Percentiles rank a stretch among this genome's conserved stretches.
Evolutionary conservation across 1,140 invertebrate genomes (phyloP).

Genomic region (Cephus cinctus): DNA sequence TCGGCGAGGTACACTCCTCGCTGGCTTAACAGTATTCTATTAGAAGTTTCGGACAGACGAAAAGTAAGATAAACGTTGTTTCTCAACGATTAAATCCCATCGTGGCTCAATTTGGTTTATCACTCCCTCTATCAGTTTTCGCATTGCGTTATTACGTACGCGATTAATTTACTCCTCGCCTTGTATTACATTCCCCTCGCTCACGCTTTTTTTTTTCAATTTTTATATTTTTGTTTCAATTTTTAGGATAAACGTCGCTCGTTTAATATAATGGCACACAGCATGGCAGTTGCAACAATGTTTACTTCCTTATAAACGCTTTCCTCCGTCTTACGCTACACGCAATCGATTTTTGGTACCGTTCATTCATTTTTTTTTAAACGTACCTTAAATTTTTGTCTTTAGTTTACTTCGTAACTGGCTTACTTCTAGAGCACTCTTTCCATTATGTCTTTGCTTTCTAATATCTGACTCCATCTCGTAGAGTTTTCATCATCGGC

Average conservation of each 20-base stretch:
- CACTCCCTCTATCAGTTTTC: background rate
- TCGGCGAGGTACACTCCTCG: too few relatives aligned
- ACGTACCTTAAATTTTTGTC: too few relatives aligned
- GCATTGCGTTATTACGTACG: too few relatives aligned
- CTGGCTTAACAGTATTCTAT: too few relatives aligned
- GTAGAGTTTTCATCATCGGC: background rate
- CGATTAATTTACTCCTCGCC: too few relatives aligned
- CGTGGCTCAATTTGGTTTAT: background rate
- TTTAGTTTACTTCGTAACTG: too few relatives aligned
- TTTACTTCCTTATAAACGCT: slow-evolving; percentile 46
- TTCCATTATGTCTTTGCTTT: slow-evolving; percentile 1
- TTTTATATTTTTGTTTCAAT: slow-evolving; percentile 17
- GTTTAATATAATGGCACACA: slow-evolving; percentile 56
- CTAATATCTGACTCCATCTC: slow-evolving; percentile 6
- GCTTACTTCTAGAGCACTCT: too few relatives aligned
- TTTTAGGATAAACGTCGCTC: slow-evolving; percentile 47
- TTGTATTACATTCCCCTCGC: too few relatives aligned
- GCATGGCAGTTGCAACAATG: slow-evolving; percentile 57
- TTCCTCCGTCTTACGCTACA: slow-evolving; percentile 7
- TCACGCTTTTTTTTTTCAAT: background rate
- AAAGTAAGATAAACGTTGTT: background rate
- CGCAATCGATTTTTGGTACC: background rate
- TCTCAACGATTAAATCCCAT: background rate
- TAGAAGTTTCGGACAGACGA: too few relatives aligned
- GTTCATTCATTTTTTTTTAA: background rate